Base-by-base conservation (phyloP, 2,797 vertebrate species). In the Gorsachius magnificus region DNA sequence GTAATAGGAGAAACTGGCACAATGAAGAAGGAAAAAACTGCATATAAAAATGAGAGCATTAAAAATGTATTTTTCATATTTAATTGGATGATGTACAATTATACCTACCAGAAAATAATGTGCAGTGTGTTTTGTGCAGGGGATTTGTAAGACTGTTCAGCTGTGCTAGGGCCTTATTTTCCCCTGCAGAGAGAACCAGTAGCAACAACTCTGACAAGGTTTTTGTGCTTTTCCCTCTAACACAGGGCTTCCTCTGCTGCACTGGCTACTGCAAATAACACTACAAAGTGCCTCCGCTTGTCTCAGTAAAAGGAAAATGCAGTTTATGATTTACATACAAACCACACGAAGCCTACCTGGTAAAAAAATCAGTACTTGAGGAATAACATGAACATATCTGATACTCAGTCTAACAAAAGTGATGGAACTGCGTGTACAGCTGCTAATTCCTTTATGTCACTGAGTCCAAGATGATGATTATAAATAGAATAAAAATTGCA, bases 61-160 rank as follows among this genome's bases (percentile, higher is more conserved):
- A 96, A 95, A 94, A 93, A 93, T 78, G 48, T 79, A 95, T 96
- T 94, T 95, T 96, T 97, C 92, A 94, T 95, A 93, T 96, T 97
- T 96, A 96, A 96, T 97, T 97, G 94, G 93, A 95, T 15, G 6
- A 95, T 79, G 36, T 83, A 96, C 1, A 63, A 91, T 95, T 87
- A 92, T 36, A 76, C 69, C 79, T 86, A 93, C 82, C 66, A 86
- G 69, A 96, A 96, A 96, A 97, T 93, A 87, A 94, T 43, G 89
- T 78, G 87, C 79, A 61, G 80, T 89, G 87, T 92, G 89, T 83
- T 96, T 89, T 92, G 68, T 53, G 76, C 75, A 88, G 65, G 76
- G 74, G 56, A 93, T 94, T 95, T 94, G 79, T 89, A 89, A 89
- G 93, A 84, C 64, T 70, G 29, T 19, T 96, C 83, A 90, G 83